Evolutionary conservation across 1,140 invertebrate genomes (phyloP).

Genomic region (Dolichoris vasculosae): DNA sequence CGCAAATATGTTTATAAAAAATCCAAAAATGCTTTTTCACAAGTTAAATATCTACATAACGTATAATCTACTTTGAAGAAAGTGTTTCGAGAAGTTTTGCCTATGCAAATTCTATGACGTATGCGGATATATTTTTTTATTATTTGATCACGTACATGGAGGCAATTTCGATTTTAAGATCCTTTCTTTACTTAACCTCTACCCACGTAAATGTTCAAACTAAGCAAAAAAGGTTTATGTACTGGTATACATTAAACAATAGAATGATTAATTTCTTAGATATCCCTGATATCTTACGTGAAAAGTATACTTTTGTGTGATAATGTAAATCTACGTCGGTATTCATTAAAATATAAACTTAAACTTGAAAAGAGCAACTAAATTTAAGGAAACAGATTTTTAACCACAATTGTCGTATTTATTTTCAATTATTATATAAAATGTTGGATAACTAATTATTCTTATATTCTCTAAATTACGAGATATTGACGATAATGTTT

Average conservation of each 20-base stretch:
- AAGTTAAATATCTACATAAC: neutral
- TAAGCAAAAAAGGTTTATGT: neutral
- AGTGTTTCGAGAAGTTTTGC: neutral
- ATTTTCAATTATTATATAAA: too few species aligned
- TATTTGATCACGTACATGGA: neutral
- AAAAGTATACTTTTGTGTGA: constrained; percentile 4
- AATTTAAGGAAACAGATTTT: neutral
- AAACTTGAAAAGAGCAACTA: neutral
- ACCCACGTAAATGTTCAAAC: neutral
- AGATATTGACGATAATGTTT: too few species aligned
- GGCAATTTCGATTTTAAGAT: neutral
- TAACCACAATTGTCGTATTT: neutral
- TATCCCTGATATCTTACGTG: neutral
- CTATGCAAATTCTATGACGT: constrained; percentile 18
- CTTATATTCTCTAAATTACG: too few species aligned
- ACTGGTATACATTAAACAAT: neutral
- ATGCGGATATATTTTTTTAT: constrained; percentile 10
- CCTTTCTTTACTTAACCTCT: constrained; percentile 1
- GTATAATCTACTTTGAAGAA: neutral
- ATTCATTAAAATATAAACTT: neutral
- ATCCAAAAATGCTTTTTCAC: neutral
- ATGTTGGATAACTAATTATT: too few species aligned
- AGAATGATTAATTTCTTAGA: constrained; percentile 15
- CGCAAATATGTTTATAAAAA: neutral
- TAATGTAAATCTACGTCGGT: neutral